Percentiles rank a stretch among this genome's conserved stretches.
phyloP scores from a whole-genome alignment of 30 jellyfish, hydroid and myxozoan genomes.

The Pseudorhiza aurosa region DNA sequence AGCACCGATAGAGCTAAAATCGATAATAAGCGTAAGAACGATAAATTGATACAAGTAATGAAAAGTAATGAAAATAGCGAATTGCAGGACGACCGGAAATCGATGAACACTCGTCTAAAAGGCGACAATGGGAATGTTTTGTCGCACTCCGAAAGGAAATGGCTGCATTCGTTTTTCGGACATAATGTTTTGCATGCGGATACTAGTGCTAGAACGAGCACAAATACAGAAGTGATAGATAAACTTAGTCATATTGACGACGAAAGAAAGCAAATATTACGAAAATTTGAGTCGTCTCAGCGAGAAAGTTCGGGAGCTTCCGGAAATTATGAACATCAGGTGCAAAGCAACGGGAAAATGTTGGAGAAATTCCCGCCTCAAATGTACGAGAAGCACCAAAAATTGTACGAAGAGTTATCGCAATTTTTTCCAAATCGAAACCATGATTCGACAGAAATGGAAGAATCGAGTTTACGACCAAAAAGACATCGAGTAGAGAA shows the following conservation, averaged over 20 bases:
- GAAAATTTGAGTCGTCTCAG: conserved; percentile 36
- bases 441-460: background rate
- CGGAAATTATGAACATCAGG: conserved; percentile 6
- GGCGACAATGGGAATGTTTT: conserved; percentile 37
- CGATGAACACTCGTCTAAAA: background rate
- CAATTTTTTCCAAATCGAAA: conserved; percentile 20
- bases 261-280: conserved; percentile 3
- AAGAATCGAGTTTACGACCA: conserved; percentile 7
- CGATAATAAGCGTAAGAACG: conserved; percentile 44
- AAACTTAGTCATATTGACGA: conserved; percentile 15
- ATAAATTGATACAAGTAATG: background rate
- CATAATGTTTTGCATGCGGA: conserved; percentile 13
- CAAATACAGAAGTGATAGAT: conserved; percentile 26
- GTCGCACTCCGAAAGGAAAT: conserved; percentile 33
- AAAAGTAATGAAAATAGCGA: background rate
- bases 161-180: conserved; percentile 44
- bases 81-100: background rate
- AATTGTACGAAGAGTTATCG: conserved; percentile 54
- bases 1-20: background rate
- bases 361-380: background rate
- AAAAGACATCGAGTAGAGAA: conserved; percentile 16
- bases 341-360: background rate
- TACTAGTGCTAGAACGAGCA: background rate
- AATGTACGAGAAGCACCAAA: conserved; percentile 30
- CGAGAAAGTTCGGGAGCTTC: conserved; percentile 43